phyloP scores from a whole-genome alignment of 2,888 invertebrate genomes.

The Adineta ricciae region DNA sequence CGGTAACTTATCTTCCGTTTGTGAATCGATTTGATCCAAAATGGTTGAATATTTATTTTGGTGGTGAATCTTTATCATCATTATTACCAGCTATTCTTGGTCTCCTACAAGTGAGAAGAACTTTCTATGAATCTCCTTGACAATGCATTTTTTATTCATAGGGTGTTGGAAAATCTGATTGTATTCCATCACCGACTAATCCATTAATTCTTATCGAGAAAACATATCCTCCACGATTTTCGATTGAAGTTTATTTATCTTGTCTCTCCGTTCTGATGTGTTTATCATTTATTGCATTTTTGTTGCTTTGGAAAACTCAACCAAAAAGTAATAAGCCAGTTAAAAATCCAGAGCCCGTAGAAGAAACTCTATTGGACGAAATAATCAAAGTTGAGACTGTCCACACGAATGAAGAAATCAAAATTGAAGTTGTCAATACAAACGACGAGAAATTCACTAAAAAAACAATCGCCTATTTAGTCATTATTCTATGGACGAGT shows the following conservation, averaged over 20 bases:
- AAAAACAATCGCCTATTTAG: not conserved
- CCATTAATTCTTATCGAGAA: not conserved
- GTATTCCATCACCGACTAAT: not conserved
- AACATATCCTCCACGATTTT: not conserved
- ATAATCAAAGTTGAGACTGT: too few species aligned
- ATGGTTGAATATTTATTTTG: conserved; percentile 7
- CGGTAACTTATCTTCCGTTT: not conserved
- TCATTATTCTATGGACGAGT: not conserved
- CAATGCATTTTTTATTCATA: not conserved
- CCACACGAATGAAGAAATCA: too few species aligned
- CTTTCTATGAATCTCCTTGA: not conserved
- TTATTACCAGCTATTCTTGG: not conserved
- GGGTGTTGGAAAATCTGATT: not conserved
- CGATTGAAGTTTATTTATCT: not conserved
- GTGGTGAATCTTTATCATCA: conserved; percentile 2
- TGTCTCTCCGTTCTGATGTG: not conserved
- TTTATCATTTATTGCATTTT: not conserved
- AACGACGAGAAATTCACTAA: not conserved
- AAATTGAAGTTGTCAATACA: too few species aligned
- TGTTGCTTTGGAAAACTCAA: not conserved
- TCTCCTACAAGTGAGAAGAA: not conserved
- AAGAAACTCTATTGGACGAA: not conserved
- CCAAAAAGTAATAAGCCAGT: not conserved
- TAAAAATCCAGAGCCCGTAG: not conserved
- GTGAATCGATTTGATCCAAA: not conserved